These are phyloP conservation scores for Ptilodon capucinus DNA, from an alignment of 2,888 invertebrate species.

Conservation along the genomic window DNA sequence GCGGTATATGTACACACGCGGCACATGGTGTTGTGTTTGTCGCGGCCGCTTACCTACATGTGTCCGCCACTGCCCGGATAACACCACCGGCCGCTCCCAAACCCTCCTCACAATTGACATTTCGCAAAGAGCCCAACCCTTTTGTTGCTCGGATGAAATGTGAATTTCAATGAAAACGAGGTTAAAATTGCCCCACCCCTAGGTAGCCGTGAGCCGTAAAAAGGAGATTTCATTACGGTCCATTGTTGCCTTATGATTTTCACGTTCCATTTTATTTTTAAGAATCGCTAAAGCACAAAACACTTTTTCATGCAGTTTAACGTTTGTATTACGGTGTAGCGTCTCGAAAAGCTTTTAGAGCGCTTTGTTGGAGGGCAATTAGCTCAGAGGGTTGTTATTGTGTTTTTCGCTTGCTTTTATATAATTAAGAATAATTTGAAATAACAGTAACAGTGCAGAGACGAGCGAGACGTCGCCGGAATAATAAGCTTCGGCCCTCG, in stretches of 20 bases:
- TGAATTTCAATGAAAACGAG: constrained; percentile 76
- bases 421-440: constrained; percentile 79
- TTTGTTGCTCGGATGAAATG: constrained; percentile 71
- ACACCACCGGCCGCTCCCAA: constrained; percentile 44
- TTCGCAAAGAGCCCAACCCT: constrained; percentile 69
- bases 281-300: constrained; percentile 58
- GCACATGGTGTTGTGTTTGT: constrained; percentile 50
- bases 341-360: constrained; percentile 56
- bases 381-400: constrained; percentile 62
- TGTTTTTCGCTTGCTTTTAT: constrained; percentile 71
- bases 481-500: constrained; percentile 61
- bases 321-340: constrained; percentile 54
- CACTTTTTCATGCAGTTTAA: constrained; percentile 55
- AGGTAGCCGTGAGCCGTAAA: constrained; percentile 53
- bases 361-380: constrained; percentile 63
- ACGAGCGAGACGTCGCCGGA: constrained; percentile 55
- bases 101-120: constrained; percentile 76
- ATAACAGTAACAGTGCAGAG: constrained; percentile 69
- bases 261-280: constrained; percentile 66
- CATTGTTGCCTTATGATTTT: constrained; percentile 73
- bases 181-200: constrained; percentile 69
- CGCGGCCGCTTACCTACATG: constrained; percentile 52
- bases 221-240: constrained; percentile 62
- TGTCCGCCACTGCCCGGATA: constrained; percentile 52
- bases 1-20: no score